Percentiles rank a stretch among this genome's conserved stretches.
phyloP scores from a whole-genome alignment of 2,113 vertebrate genomes.

The Cacatua alba region DNA sequence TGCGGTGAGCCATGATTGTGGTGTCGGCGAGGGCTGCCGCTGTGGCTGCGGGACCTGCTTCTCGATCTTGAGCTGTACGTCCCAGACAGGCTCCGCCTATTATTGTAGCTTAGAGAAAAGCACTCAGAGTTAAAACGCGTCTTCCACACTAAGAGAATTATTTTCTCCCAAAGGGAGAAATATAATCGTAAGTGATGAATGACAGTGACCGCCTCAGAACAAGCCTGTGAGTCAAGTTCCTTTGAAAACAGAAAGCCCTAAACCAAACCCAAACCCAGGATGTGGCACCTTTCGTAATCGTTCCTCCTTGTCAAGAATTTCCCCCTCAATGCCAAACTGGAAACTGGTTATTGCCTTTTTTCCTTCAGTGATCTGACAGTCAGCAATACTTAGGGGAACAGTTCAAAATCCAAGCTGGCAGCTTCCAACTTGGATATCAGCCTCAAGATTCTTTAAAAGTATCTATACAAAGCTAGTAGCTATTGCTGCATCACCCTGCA shows the following conservation, averaged over 20 bases:
- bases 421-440: not conserved
- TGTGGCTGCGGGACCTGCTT: constrained; percentile 92
- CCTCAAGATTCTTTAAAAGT: not conserved
- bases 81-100: constrained; percentile 92
- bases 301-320: not conserved
- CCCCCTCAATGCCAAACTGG: not conserved
- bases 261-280: not conserved
- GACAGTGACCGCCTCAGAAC: accelerated
- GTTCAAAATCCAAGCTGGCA: not conserved
- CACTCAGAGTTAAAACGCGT: accelerated
- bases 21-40: constrained; percentile 89
- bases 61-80: constrained; percentile 96
- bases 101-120: constrained; percentile 86
- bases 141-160: not conserved
- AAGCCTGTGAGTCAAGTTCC: accelerated
- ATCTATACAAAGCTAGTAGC: accelerated
- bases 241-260: not conserved
- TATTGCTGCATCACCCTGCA: not conserved
- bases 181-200: no score
- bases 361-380: not conserved
- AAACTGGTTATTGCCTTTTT: accelerated
- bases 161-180: not conserved
- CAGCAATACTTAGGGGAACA: not conserved
- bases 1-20: constrained; percentile 87
- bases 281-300: accelerated